A percentile compares a stretch with the other conserved stretches of the same genome.
Conservation (phyloP, 2,797 vertebrate species). For the Bucorvus abyssinicus region DNA sequence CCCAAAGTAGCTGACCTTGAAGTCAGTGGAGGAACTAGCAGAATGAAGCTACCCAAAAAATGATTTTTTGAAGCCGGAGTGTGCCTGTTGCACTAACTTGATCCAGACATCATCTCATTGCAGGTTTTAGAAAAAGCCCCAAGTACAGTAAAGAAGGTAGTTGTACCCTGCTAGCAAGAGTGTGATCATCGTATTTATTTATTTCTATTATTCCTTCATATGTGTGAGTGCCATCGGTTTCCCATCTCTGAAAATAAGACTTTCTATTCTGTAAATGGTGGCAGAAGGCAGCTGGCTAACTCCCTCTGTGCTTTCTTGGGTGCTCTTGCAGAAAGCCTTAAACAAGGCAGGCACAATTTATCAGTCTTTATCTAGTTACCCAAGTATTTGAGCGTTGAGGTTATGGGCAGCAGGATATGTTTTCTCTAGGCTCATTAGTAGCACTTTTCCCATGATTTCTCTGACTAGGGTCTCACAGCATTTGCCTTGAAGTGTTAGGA, state of each 20-base stretch:
- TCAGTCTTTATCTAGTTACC: not conserved
- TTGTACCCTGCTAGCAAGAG: not conserved
- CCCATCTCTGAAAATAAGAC: not conserved
- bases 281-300: not conserved
- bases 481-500: not conserved
- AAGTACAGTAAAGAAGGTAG: not conserved
- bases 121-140: not conserved
- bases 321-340: not conserved
- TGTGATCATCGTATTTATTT: not conserved
- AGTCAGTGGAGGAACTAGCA: not conserved
- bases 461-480: not conserved
- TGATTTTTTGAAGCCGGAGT: not conserved
- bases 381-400: not conserved
- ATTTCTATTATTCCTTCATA: not conserved
- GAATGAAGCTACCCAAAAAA: not conserved
- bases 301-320: not conserved
- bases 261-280: not conserved
- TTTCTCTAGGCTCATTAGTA: not conserved
- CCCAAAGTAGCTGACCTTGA: not conserved
- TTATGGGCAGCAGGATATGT: not conserved
- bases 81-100: not conserved
- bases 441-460: not conserved
- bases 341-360: not conserved
- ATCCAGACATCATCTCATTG: not conserved
- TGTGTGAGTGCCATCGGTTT: not conserved